Evolutionary conservation across 2,888 invertebrate species (phyloP), one percentile per base, ranked within the genome.

Genomic region (Helicoverpa assulta): DNA sequence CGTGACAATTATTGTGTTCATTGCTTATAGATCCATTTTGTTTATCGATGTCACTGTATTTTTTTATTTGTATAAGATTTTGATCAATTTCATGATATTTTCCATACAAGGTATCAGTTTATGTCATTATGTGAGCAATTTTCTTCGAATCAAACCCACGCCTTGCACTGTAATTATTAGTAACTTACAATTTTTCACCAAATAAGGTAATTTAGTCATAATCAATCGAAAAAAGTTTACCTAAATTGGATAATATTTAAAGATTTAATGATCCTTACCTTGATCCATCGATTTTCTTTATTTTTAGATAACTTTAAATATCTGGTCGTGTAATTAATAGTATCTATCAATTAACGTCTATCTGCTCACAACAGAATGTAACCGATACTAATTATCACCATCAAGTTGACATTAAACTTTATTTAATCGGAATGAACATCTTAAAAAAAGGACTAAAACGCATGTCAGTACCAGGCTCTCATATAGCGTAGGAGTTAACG

Each of bases 401-500:
- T 2, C 56, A 64, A 33, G 19, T 37, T 10, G 10, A 43, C 4
- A 70, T 57, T 40, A 33, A 21, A 47, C 60, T 58, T 76, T 0
- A 63, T 57, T 63, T 53, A 19, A 67, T 67, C 33, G 18, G 19
- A 43, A 59, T 62, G 16, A 54, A 37, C 7, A 67, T 60, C 52
- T 4, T 26, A 37, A 40, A 60, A 77, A 75, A 68, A 73, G 57
- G 59, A 67, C 73, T 29, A 76, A 59, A 26, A 54, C 53, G 10
- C 29, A 54, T 63, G 63, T 74, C 63, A 56, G 43, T 19, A 74
- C 70, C 74, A 78, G 54, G 70, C 56, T 66, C 63, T 64, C 75
- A 78, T 64, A 60, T 3, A 64, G 66, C 66, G 77, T 77, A 77
- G 77, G 77, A 78, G 78, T 78, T 47, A 78, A 74, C 63, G 70